Evolutionary conservation across 2,113 vertebrate genomes (phyloP), one percentile per base, ranked within the genome.

Genomic region (Nibea albiflora): DNA sequence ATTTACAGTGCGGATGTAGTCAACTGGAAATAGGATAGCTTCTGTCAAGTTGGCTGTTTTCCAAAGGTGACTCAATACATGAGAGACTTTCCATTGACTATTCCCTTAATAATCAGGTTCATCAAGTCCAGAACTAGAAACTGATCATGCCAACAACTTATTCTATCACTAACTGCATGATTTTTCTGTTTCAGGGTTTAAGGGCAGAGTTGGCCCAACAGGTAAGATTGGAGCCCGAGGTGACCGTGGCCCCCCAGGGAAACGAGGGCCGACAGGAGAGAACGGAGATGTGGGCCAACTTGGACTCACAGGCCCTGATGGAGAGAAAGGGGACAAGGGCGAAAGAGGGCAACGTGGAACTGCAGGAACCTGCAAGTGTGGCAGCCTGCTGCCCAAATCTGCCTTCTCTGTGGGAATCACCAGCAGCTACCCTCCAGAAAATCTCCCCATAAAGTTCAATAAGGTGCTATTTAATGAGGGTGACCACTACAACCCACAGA

Each of bases 391-490:
- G 76, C 96, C 97, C 66, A 98, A 97, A 87, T 97, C 97, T 3
- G 98, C 98, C 81, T 99, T 99, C 92, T 98, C 98, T 20, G 97
- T 96, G 24, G 97, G 98, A 76, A 99, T 99, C 93, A 99, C 98
- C 54, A 99, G 96, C 24, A 99, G 98, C 93, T 99, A 98, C 92
- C 98, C 98, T 1, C 85, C 95, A 63, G 98, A 99, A 91, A 95
- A 96, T 76, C 58, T 88, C 1, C 98, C 98, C 11, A 99, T 99
- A 31, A 88, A 96, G 80, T 99, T 99, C 92, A 98, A 99, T 87
- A 99, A 99, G 94, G 94, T 99, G 31, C 96, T 99, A 35, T 97
- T 98, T 84, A 96, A 99, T 0, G 98, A 99, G 89, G 98, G 97
- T 0, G 95, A 94, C 15, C 97, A 99, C 84, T 99, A 99, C 89